Percentiles rank a stretch among this genome's conserved stretches.
Evolutionary conservation across 2,888 invertebrate species (phyloP).

Genomic region (Rhagonycha lutea): DNA sequence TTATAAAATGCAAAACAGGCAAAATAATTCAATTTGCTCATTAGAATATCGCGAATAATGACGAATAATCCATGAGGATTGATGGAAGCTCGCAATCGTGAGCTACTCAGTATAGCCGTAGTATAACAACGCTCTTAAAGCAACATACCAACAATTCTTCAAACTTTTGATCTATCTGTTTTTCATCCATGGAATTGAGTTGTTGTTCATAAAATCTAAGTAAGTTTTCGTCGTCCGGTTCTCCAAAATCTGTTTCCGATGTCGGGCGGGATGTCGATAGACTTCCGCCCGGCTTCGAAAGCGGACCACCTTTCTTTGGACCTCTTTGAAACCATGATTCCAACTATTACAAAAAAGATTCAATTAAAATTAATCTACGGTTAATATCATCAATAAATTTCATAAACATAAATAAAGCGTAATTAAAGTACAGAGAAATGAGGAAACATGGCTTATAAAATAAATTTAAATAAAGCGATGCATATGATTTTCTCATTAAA

Average conservation of each 20-base stretch:
- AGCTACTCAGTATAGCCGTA: neutral
- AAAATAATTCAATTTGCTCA: too few relatives aligned
- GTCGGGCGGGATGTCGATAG: slow-evolving; percentile 55
- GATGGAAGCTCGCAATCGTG: too few relatives aligned
- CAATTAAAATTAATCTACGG: neutral
- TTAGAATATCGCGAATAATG: too few relatives aligned
- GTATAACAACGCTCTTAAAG: neutral
- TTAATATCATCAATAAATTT: neutral
- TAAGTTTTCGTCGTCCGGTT: slow-evolving; percentile 65
- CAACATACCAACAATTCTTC: slow-evolving; percentile 77
- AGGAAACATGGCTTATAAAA: too few relatives aligned
- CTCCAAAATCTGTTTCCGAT: slow-evolving; percentile 62
- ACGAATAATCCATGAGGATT: too few relatives aligned
- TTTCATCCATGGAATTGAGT: slow-evolving; percentile 69
- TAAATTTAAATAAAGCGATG: too few relatives aligned
- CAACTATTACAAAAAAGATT: slow-evolving; percentile 42
- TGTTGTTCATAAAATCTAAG: slow-evolving; percentile 58
- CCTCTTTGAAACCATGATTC: slow-evolving; percentile 50
- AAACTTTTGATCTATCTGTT: slow-evolving; percentile 72
- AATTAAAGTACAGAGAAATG: too few relatives aligned
- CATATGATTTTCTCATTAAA: too few relatives aligned
- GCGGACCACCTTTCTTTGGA: slow-evolving; percentile 45
- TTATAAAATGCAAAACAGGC: too few relatives aligned
- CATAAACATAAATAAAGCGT: neutral
- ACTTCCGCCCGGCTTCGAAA: slow-evolving; percentile 42